Evolutionary conservation across 1,140 invertebrate genomes (phyloP).

Genomic region (Pemphigus obesinymphae): DNA sequence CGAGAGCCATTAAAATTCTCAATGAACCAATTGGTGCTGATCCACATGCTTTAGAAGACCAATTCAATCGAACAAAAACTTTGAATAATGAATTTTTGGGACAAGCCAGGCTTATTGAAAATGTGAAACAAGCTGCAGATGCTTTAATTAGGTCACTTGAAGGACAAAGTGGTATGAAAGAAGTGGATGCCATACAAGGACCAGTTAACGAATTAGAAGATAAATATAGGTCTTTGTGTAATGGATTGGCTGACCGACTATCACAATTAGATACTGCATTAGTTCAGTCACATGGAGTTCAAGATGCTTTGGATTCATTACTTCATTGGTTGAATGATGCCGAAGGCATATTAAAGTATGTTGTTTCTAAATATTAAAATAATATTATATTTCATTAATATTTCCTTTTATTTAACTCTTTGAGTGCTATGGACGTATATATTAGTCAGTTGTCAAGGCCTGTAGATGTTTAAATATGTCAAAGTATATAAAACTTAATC

Average conservation of each 20-base stretch:
- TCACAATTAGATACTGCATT: constrained; percentile 80
- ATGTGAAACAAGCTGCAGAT: constrained; percentile 57
- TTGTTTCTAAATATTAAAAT: no score
- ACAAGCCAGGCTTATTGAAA: constrained; percentile 78
- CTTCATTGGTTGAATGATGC: constrained; percentile 78
- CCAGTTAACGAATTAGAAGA: constrained; percentile 72
- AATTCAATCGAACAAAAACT: constrained; percentile 75
- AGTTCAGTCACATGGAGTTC: constrained; percentile 88
- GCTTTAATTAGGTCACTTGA: constrained; percentile 41
- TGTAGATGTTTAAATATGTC: no score
- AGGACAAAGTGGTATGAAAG: constrained; percentile 68
- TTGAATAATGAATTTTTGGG: constrained; percentile 82
- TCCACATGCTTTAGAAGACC: constrained; percentile 79
- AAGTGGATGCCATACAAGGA: constrained; percentile 71
- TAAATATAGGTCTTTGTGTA: constrained; percentile 69
- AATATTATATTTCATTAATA: no score
- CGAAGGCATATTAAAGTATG: constrained; percentile 75
- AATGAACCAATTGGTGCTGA: constrained; percentile 80
- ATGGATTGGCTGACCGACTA: constrained; percentile 70
- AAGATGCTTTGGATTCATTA: constrained; percentile 83
- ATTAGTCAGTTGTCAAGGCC: no score
- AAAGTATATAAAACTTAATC: no score
- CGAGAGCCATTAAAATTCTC: constrained; percentile 52
- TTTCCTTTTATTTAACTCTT: no score
- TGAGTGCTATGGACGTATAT: no score